phyloP scores from a whole-genome alignment of 2,797 vertebrate genomes.

The Sebastes minor region DNA sequence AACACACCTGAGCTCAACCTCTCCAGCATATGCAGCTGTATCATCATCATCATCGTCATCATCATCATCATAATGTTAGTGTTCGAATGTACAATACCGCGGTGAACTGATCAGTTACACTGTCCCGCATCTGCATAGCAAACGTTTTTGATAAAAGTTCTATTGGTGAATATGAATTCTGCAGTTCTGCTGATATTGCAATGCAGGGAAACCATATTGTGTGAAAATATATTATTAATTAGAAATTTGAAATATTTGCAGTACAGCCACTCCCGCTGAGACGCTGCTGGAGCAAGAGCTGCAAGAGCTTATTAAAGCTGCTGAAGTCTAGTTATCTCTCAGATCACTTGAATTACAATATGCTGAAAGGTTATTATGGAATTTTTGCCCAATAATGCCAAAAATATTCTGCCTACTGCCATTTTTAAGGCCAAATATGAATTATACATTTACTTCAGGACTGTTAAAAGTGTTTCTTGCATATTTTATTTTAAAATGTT shows the following conservation, averaged over 20 bases:
- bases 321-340: no score
- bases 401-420: no score
- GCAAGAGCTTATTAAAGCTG: neutral
- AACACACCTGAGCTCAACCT: slow-evolving; percentile 7
- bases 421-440: neutral
- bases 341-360: no score
- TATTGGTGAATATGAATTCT: neutral
- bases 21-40: slow-evolving; percentile 6
- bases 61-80: neutral
- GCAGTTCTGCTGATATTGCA: neutral
- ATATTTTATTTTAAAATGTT: neutral
- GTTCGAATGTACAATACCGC: neutral
- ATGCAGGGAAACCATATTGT: neutral
- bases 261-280: neutral
- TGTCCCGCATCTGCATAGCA: neutral
- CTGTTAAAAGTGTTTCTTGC: neutral
- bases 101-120: neutral
- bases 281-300: neutral
- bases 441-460: neutral
- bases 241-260: neutral
- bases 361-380: no score
- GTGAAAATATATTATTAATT: neutral
- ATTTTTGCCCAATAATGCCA: no score
- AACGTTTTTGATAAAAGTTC: neutral
- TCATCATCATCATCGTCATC: neutral